phyloP scores from a whole-genome alignment of 2,888 invertebrate genomes.

The Sylvicola fuscatus region DNA sequence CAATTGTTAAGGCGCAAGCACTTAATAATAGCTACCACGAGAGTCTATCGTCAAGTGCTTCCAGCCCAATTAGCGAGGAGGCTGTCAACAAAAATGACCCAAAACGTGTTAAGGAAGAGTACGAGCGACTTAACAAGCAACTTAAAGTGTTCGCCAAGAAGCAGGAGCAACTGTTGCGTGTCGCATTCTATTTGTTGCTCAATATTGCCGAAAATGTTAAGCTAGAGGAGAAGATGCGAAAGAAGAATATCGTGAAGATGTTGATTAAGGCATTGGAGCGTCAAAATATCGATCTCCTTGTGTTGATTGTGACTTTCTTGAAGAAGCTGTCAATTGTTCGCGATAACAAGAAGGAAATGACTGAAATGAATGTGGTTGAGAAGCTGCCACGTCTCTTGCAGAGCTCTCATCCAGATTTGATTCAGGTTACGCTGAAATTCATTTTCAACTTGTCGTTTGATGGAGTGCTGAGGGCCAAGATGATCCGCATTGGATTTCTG shows the following conservation, averaged over 20 bases:
- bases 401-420: conserved; percentile 31
- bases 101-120: conserved; percentile 41
- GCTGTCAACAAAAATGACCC: conserved; percentile 22
- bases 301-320: conserved; percentile 79
- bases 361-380: conserved; percentile 55
- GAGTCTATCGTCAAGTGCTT: conserved; percentile 28
- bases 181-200: conserved; percentile 77
- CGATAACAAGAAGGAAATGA: conserved; percentile 89
- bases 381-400: conserved; percentile 64
- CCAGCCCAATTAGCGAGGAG: conserved; percentile 8
- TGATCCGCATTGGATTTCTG: conserved; percentile 74
- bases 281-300: conserved; percentile 72
- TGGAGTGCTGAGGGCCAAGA: conserved; percentile 60
- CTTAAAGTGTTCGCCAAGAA: conserved; percentile 67
- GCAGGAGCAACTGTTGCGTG: conserved; percentile 80
- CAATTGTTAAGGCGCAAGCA: conserved; percentile 33
- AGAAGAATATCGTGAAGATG: conserved; percentile 75
- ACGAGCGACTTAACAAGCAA: conserved; percentile 56
- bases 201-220: conserved; percentile 91
- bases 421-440: conserved; percentile 64
- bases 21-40: conserved; percentile 51
- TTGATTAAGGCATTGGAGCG: conserved; percentile 76
- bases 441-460: conserved; percentile 95
- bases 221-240: conserved; percentile 94
- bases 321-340: conserved; percentile 87